These are phyloP conservation scores for Eretmochelys imbricata DNA, from an alignment of 2,113 vertebrate genomes.

Conservation along the genomic window DNA sequence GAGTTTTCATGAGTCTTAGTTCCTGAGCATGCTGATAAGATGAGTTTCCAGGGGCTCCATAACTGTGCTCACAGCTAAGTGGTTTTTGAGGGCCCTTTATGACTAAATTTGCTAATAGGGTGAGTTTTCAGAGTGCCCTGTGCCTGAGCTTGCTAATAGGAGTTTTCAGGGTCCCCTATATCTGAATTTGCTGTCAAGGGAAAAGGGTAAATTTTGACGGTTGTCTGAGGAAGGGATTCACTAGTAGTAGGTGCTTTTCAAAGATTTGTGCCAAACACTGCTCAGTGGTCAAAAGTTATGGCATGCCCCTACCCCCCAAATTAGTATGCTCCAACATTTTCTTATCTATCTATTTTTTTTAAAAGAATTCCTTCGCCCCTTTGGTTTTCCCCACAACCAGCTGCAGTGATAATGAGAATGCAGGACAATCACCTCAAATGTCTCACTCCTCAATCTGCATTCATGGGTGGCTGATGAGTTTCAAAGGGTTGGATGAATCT, in stretches of 20 bases:
- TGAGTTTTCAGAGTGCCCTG: background rate
- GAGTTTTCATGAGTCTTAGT: background rate
- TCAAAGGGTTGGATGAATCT: background rate
- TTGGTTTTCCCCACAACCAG: background rate
- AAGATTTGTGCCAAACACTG: too few species aligned
- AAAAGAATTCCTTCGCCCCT: background rate
- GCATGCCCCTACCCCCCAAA: background rate
- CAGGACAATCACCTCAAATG: background rate
- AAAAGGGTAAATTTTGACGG: too few species aligned
- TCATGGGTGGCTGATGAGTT: background rate
- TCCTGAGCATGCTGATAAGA: background rate
- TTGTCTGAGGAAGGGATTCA: too few species aligned
- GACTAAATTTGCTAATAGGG: background rate
- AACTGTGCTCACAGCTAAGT: background rate
- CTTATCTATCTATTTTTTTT: background rate
- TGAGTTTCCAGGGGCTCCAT: background rate
- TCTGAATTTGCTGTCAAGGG: background rate
- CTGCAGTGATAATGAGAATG: background rate
- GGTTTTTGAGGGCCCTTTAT: background rate
- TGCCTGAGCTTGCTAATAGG: too few species aligned
- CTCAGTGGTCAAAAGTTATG: too few species aligned
- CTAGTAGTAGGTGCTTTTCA: background rate
- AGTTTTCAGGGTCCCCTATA: too few species aligned
- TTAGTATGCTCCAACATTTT: background rate
- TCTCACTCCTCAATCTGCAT: background rate